A percentile compares a stretch with the other conserved stretches of the same genome.
Conservation (phyloP, 2,113 vertebrate species). For the Andinoacara biseriatus region DNA sequence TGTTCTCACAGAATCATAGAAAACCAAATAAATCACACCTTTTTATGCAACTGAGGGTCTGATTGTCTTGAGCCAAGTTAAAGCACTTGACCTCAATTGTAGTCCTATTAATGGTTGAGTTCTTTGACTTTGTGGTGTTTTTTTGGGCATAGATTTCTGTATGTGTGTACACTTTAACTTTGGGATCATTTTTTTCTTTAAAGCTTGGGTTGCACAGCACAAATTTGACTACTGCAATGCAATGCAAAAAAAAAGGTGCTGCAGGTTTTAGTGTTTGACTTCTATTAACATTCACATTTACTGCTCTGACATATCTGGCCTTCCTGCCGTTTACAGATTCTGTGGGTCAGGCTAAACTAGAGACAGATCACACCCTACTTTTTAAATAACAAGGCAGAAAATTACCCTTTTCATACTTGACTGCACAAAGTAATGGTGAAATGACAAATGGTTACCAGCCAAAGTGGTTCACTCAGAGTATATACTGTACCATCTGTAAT, state of each 20-base stretch:
- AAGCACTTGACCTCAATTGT: background rate
- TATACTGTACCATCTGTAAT: slow-evolving; percentile 9
- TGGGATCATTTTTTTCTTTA: background rate
- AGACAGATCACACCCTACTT: slow-evolving; percentile 32
- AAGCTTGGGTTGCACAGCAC: background rate
- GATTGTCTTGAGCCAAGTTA: background rate
- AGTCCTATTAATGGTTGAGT: background rate
- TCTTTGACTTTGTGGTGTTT: background rate
- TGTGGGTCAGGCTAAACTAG: background rate
- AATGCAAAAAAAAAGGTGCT: background rate
- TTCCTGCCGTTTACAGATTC: background rate
- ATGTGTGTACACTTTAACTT: background rate
- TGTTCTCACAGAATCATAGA: fast-evolving
- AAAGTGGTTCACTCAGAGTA: slow-evolving; percentile 27
- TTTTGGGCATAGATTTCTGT: background rate
- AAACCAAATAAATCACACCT: background rate
- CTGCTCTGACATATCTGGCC: slow-evolving; percentile 17
- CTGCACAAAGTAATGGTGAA: slow-evolving; percentile 50
- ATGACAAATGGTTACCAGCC: slow-evolving; percentile 26
- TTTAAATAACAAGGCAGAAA: slow-evolving; percentile 58
- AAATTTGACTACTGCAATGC: background rate
- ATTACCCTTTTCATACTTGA: slow-evolving; percentile 45
- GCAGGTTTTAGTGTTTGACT: slow-evolving; percentile 10
- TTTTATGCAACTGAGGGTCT: background rate
- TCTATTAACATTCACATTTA: slow-evolving; percentile 37